These are phyloP conservation scores for Esox masquinongy DNA, from an alignment of 2,797 vertebrate species.

Conservation along the genomic window DNA sequence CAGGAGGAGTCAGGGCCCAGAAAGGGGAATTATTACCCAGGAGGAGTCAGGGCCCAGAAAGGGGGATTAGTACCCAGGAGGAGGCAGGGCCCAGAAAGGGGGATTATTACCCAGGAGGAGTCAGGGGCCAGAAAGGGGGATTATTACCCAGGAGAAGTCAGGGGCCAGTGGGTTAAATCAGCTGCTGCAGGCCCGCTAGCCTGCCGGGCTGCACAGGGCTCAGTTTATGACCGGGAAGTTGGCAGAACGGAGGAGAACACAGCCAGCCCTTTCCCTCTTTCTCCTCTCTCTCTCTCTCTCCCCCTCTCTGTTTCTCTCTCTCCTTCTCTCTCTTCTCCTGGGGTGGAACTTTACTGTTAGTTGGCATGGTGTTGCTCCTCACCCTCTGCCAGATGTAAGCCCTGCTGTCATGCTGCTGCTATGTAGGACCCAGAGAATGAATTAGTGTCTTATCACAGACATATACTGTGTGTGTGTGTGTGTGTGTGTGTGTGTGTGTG, in stretches of 20 bases:
- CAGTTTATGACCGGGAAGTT: neutral
- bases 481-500: too few relatives aligned
- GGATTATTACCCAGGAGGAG: too few relatives aligned
- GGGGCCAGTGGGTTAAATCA: slow-evolving; percentile 43
- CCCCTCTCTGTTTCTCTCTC: neutral
- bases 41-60: too few relatives aligned
- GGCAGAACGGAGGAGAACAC: too few relatives aligned
- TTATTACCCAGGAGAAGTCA: slow-evolving; percentile 15
- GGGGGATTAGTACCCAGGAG: too few relatives aligned
- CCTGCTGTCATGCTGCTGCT: slow-evolving; percentile 71
- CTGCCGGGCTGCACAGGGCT: neutral
- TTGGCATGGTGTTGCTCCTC: slow-evolving; percentile 61
- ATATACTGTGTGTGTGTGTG: slow-evolving; percentile 59
- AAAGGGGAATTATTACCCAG: too few relatives aligned
- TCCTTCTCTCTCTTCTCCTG: neutral
- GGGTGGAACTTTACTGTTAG: slow-evolving; percentile 59
- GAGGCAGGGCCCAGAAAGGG: too few relatives aligned
- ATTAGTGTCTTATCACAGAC: slow-evolving; percentile 72
- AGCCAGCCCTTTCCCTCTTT: neutral
- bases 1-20: too few relatives aligned
- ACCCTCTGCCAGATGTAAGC: slow-evolving; percentile 72
- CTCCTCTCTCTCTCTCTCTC: neutral
- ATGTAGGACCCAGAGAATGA: slow-evolving; percentile 69
- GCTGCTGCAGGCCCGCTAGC: neutral
- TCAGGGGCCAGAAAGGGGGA: too few relatives aligned